Percentiles rank a stretch among this genome's conserved stretches.
phyloP scores from a whole-genome alignment of 2,888 invertebrate species.

The Conomelus anceps region DNA sequence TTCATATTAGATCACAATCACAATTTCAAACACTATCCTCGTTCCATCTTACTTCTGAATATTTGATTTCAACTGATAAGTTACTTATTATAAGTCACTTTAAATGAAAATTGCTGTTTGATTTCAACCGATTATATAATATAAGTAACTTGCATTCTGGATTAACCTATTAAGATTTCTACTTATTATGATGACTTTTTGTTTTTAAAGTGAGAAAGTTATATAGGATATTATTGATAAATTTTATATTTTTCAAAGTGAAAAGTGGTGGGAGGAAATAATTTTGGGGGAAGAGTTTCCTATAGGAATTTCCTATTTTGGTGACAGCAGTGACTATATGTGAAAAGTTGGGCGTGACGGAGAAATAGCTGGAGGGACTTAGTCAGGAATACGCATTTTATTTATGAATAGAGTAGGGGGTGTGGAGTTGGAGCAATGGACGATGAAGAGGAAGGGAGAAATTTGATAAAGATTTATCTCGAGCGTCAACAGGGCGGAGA shows the following conservation, averaged over 20 bases:
- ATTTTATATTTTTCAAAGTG: background rate
- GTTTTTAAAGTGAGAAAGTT: no score
- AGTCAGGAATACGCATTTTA: background rate
- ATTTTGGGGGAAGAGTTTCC: background rate
- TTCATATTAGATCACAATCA: no score
- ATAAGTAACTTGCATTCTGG: no score
- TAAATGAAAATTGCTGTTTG: no score
- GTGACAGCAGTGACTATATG: background rate
- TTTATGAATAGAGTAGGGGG: background rate
- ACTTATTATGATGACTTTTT: no score
- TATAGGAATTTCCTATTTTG: background rate
- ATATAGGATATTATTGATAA: background rate
- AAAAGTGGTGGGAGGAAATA: background rate
- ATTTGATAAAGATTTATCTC: background rate
- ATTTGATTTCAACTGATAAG: no score
- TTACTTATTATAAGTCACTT: no score
- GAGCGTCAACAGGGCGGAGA: no score
- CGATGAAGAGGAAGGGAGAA: constrained; percentile 9
- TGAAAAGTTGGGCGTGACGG: background rate
- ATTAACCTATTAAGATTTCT: no score
- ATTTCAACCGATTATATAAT: no score
- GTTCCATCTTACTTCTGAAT: no score
- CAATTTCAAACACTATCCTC: no score
- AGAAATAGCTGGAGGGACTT: background rate
- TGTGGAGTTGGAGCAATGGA: background rate